A percentile compares a stretch with the other conserved stretches of the same genome.
phyloP scores from a whole-genome alignment of 1,140 invertebrate species.

The Ladona fulva region DNA sequence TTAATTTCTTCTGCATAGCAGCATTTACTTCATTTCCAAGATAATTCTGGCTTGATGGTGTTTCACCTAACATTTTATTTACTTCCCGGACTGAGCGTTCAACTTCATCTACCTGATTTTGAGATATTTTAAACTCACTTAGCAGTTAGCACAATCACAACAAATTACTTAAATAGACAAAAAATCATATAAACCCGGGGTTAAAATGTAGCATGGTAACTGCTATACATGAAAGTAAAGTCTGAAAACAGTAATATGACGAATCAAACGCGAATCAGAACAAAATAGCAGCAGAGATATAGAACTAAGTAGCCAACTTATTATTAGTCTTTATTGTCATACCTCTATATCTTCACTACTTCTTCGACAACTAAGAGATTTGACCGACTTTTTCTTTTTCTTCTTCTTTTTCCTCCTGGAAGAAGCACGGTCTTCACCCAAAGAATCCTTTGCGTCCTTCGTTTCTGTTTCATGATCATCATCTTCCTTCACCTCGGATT shows the following conservation, averaged over 20 bases:
- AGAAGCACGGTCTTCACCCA: slow-evolving; percentile 34
- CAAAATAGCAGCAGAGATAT: no score
- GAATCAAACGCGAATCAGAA: no score
- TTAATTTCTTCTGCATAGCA: slow-evolving; percentile 36
- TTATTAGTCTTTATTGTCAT: not conserved
- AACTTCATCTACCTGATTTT: slow-evolving; percentile 48
- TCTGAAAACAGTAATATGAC: no score
- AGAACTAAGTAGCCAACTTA: no score
- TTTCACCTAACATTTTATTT: slow-evolving; percentile 58
- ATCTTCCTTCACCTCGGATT: slow-evolving; percentile 61
- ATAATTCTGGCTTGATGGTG: slow-evolving; percentile 30
- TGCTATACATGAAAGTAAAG: no score
- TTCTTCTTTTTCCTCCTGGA: slow-evolving; percentile 52
- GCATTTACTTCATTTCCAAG: slow-evolving; percentile 25
- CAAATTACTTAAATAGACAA: no score
- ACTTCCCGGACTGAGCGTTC: slow-evolving; percentile 61
- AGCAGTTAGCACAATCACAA: no score
- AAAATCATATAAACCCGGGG: no score
- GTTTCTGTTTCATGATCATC: slow-evolving; percentile 53
- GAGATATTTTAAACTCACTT: no score
- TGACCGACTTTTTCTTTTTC: slow-evolving; percentile 48
- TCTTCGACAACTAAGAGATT: slow-evolving; percentile 39
- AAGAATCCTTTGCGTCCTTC: slow-evolving; percentile 35
- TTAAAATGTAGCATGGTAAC: no score
- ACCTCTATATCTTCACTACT: slow-evolving; percentile 53